Evolutionary conservation across 2,113 vertebrate genomes (phyloP).

Genomic region (Hyperopisus bebe): DNA sequence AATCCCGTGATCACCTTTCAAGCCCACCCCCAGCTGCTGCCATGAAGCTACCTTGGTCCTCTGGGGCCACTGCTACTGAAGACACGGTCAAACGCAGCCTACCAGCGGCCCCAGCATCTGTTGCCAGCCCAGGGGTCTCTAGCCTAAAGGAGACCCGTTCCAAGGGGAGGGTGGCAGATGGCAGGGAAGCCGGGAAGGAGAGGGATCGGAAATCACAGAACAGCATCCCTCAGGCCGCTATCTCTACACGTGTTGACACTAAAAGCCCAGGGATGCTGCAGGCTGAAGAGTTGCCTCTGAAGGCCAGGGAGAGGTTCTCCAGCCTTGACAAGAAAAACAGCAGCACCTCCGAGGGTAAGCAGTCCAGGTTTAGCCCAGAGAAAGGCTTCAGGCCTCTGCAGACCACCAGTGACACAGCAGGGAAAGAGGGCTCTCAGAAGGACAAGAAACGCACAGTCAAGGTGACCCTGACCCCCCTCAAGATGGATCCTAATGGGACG

Average conservation of each 20-base stretch:
- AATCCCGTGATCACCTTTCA: constrained; percentile 54
- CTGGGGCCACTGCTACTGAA: constrained; percentile 45
- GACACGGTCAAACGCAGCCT: constrained; percentile 52
- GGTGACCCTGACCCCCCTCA: constrained; percentile 66
- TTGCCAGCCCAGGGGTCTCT: constrained; percentile 35
- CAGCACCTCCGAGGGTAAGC: constrained; percentile 51
- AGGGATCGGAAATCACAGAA: constrained; percentile 44
- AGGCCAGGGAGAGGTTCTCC: constrained; percentile 53
- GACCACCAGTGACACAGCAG: constrained; percentile 44
- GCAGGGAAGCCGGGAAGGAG: constrained; percentile 54
- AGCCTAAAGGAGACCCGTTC: constrained; percentile 62
- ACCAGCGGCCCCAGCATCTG: constrained; percentile 33
- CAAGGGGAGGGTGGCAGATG: constrained; percentile 53
- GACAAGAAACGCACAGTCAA: constrained; percentile 74
- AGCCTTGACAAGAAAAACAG: constrained; percentile 53
- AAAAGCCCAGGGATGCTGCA: constrained; percentile 44
- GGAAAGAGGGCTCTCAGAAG: constrained; percentile 61
- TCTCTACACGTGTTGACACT: neutral
- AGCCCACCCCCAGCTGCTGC: constrained; percentile 42
- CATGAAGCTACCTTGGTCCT: constrained; percentile 53
- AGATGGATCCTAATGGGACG: constrained; percentile 70
- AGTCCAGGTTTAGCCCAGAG: constrained; percentile 48
- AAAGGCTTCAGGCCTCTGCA: constrained; percentile 47
- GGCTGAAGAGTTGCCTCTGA: constrained; percentile 59
- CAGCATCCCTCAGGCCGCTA: neutral